Base-by-base conservation (phyloP, 2,888 invertebrate genomes). In the Thymelicus lineola region DNA sequence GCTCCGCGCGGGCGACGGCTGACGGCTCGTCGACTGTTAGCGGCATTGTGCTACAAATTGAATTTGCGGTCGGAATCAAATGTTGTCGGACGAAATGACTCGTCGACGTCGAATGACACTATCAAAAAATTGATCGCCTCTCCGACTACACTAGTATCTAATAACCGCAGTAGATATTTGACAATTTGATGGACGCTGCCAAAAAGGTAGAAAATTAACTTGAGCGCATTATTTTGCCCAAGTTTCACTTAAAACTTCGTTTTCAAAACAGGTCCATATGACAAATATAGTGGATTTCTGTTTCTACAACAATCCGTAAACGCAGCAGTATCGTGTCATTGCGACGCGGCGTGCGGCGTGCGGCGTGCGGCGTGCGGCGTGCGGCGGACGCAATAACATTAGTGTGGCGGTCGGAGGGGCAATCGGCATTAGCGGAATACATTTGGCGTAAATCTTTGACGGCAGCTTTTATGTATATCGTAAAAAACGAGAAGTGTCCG, bases 351-450 rank as follows among this genome's bases (percentile, higher is more conserved):
- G 36, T 7, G 36, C 36, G 36, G 36, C 36, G 36, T 36, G 36
- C 36, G 36, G 36, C 36, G 7, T 36, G 7, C 36, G 38, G 38
- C 38, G n/a, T n/a, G 45, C 46, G 46, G 17, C 6, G 17, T 50
- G 50, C 15, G 50, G 15, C 17, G 15, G 50, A 10, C 20, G 12
- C 71, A 73, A 77, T 77, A 77, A 75, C 75, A 73, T 75, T 74
- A 74, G 72, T 62, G 68, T 50, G 50, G 17, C n/a, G 66, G 66
- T 38, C 20, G 58, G 61, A 75, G 71, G 74, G 76, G 85, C 87
- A 90, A 91, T 92, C 93, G 88, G 88, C 90, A 91, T 92, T 91
- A 91, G 90, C 85, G 80, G 92, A 90, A 92, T 92, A 92, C 89
- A 91, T 92, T 90, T 87, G 81, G 85, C 89, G 89, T 93, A 93